Percentiles rank a stretch among this genome's conserved stretches.
These are phyloP conservation scores for Euura saliciscinereae DNA, from an alignment of 1,140 invertebrate genomes.

Conservation along the genomic window DNA sequence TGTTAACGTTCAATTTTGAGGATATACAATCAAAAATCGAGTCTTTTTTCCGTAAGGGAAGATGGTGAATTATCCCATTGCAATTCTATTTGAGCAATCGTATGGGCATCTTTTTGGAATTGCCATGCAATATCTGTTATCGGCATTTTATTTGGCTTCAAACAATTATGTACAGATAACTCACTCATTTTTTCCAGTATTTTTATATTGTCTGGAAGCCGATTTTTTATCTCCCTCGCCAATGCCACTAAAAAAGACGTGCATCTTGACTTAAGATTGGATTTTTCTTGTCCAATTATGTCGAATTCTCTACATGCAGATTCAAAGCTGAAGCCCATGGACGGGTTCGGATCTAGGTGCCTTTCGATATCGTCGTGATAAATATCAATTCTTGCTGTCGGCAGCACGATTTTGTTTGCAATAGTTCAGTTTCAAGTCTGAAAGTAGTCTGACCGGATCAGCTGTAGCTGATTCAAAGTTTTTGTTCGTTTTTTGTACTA, in stretches of 20 bases:
- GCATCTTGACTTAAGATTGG: slow-evolving; percentile 9
- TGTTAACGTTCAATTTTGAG: too few relatives aligned
- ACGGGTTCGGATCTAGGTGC: background rate
- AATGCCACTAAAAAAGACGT: slow-evolving; percentile 12
- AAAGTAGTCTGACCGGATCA: slow-evolving; percentile 29
- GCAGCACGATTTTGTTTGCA: slow-evolving; percentile 14
- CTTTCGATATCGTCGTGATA: slow-evolving; percentile 1
- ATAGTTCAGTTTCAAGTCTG: background rate
- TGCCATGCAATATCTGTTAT: slow-evolving; percentile 14
- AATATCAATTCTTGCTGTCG: slow-evolving; percentile 14
- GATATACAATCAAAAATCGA: too few relatives aligned
- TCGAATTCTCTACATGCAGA: background rate
- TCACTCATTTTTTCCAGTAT: slow-evolving; percentile 13
- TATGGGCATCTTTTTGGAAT: slow-evolving; percentile 11
- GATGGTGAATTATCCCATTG: slow-evolving; percentile 2
- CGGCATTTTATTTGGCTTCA: slow-evolving; percentile 9
- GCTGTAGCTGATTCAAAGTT: slow-evolving; percentile 25
- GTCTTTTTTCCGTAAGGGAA: too few relatives aligned
- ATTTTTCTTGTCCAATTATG: slow-evolving; percentile 10
- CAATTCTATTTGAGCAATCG: slow-evolving; percentile 11
- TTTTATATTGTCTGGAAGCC: slow-evolving; percentile 9
- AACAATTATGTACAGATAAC: slow-evolving; percentile 10
- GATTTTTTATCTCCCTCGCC: slow-evolving; percentile 11
- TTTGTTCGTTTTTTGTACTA: slow-evolving; percentile 28
- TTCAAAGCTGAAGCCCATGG: slow-evolving; percentile 10